These are phyloP conservation scores for Petrophora chlorosata DNA, from an alignment of 2,888 invertebrate species.

Conservation along the genomic window DNA sequence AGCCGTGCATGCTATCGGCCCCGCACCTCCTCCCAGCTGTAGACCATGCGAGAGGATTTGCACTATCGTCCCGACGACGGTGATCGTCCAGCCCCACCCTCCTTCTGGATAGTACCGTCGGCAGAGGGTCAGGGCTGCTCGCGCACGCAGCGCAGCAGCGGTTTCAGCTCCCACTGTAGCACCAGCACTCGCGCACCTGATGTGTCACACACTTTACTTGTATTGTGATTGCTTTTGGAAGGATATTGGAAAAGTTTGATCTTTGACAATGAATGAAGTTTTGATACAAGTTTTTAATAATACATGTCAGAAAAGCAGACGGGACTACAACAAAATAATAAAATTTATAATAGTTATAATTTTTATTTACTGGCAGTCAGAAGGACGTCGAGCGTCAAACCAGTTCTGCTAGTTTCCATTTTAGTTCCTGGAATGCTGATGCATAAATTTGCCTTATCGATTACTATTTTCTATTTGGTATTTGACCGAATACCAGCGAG, in stretches of 20 bases:
- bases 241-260: conserved; percentile 1
- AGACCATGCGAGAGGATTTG: conserved; percentile 90
- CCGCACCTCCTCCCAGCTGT: conserved; percentile 87
- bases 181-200: conserved; percentile 80
- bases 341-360: too few species aligned
- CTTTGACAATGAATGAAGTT: neutral
- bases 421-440: conserved; percentile 5
- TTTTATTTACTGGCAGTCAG: too few species aligned
- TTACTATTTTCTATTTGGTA: conserved; percentile 19
- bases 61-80: conserved; percentile 88
- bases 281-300: neutral
- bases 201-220: conserved; percentile 49
- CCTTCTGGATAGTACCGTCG: conserved; percentile 94
- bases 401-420: conserved; percentile 32
- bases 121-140: conserved; percentile 86
- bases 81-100: conserved; percentile 94
- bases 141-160: conserved; percentile 80
- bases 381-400: neutral
- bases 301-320: too few species aligned
- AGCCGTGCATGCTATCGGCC: conserved; percentile 86
- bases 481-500: conserved; percentile 10
- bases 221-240: conserved; percentile 31
- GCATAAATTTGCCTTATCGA: conserved; percentile 20
- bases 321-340: too few species aligned
- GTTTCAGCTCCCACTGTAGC: conserved; percentile 76